These are phyloP conservation scores for Pristis pectinata DNA, from an alignment of 2,797 vertebrate genomes.

Conservation along the genomic window DNA sequence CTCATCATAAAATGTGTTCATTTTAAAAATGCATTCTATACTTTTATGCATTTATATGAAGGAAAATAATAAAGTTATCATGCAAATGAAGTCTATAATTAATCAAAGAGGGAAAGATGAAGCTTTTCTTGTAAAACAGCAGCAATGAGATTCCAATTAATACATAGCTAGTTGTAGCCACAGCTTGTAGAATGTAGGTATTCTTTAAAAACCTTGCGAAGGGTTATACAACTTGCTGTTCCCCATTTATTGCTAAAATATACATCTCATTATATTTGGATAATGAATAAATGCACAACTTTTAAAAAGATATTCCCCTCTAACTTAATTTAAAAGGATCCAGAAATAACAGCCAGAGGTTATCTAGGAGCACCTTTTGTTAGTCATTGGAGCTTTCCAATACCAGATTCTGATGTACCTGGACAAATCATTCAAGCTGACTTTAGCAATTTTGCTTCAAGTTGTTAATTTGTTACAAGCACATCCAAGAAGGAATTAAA, in stretches of 20 bases:
- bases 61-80: neutral
- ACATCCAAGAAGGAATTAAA: neutral
- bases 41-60: neutral
- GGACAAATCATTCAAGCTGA: neutral
- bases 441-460: neutral
- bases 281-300: constrained; percentile 1
- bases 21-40: neutral
- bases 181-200: neutral
- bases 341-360: neutral
- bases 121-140: neutral
- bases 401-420: neutral
- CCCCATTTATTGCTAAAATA: neutral
- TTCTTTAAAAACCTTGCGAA: neutral
- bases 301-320: neutral
- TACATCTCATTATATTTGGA: neutral
- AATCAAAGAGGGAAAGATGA: neutral
- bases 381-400: neutral
- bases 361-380: neutral
- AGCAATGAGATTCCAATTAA: neutral
- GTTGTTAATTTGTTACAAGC: neutral
- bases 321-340: neutral
- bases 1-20: neutral
- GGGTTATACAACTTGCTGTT: neutral
- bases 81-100: neutral
- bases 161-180: neutral